Percentiles rank a stretch among this genome's conserved stretches.
Conservation (phyloP, 2,888 invertebrate species). For the Drosophila emarginata region DNA sequence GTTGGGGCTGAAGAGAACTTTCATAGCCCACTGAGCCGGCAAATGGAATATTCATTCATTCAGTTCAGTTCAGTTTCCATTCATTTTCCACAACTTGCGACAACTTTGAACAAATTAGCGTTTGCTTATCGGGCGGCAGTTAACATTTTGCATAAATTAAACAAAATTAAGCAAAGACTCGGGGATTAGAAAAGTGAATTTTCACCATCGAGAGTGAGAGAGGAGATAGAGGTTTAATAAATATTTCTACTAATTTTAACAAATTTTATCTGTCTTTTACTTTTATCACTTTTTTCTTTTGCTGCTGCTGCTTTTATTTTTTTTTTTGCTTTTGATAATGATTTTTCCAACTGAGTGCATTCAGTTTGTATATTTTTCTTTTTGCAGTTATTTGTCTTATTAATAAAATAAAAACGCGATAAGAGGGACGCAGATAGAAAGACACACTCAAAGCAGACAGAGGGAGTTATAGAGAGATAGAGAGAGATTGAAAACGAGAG, state of each 20-base stretch:
- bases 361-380: slow-evolving; percentile 33
- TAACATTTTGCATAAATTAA: slow-evolving; percentile 79
- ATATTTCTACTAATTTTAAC: too few species aligned
- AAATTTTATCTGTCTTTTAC: too few species aligned
- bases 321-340: neutral
- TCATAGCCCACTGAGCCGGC: slow-evolving; percentile 17
- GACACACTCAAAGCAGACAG: neutral
- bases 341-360: slow-evolving; percentile 68
- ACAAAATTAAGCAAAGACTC: slow-evolving; percentile 64
- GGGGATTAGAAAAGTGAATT: slow-evolving; percentile 7
- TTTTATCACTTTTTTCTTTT: too few species aligned
- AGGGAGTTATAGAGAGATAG: too few species aligned
- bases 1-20: neutral
- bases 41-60: slow-evolving; percentile 18
- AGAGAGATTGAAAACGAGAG: neutral
- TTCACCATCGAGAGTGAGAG: neutral
- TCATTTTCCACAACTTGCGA: slow-evolving; percentile 48
- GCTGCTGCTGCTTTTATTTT: too few species aligned
- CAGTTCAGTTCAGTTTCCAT: slow-evolving; percentile 2
- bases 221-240: neutral
- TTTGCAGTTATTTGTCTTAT: slow-evolving; percentile 64
- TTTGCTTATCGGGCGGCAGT: slow-evolving; percentile 61
- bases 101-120: slow-evolving; percentile 73
- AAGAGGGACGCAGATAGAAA: slow-evolving; percentile 29
- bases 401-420: slow-evolving; percentile 56